Evolutionary conservation across 1,140 invertebrate genomes (phyloP).

Genomic region (Euwallacea similis): DNA sequence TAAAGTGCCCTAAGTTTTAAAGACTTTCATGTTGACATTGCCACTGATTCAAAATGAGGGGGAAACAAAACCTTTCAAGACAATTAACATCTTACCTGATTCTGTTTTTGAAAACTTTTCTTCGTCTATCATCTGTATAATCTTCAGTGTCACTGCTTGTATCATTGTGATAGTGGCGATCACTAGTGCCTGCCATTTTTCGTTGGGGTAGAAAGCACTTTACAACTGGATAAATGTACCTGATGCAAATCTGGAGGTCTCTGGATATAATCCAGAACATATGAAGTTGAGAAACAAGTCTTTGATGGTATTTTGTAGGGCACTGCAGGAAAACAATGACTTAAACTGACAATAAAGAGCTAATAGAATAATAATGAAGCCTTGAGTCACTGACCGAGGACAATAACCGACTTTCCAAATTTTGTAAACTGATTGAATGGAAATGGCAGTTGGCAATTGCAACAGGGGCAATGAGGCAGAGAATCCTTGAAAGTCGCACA

Average conservation of each 20-base stretch:
- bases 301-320: too few species aligned
- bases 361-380: neutral
- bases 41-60: neutral
- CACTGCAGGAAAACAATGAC: too few species aligned
- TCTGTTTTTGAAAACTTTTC: conserved; percentile 67
- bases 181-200: conserved; percentile 51
- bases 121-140: conserved; percentile 65
- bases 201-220: conserved; percentile 49
- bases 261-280: conserved; percentile 41
- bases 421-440: too few species aligned
- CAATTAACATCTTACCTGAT: conserved; percentile 56
- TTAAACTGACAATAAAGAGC: too few species aligned
- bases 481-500: too few species aligned
- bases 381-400: too few species aligned
- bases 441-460: too few species aligned
- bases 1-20: neutral
- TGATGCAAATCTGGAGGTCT: conserved; percentile 43
- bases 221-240: conserved; percentile 49
- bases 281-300: neutral
- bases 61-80: neutral
- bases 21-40: neutral
- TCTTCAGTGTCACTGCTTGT: conserved; percentile 75
- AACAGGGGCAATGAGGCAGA: too few species aligned
- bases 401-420: too few species aligned
- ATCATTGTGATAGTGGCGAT: conserved; percentile 56